Evolutionary conservation across 2,113 vertebrate species (phyloP).

Genomic region (Dicrurus megarhynchus): DNA sequence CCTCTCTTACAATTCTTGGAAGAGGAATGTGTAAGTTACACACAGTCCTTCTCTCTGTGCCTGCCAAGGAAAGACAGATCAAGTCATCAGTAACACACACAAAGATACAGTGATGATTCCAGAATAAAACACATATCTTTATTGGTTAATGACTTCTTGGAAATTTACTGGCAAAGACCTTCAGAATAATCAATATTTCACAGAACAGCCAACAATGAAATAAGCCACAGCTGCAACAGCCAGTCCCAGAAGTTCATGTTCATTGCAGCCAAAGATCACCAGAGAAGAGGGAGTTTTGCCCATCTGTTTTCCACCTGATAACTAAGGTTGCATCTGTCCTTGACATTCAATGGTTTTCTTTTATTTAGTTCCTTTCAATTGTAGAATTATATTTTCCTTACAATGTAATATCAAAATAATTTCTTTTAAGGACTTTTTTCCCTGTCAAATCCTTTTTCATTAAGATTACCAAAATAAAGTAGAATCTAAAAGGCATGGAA

Average conservation of each 20-base stretch:
- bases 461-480: neutral
- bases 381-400: neutral
- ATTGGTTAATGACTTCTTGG: conserved; percentile 5
- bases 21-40: neutral
- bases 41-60: neutral
- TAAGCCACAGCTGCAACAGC: neutral
- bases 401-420: neutral
- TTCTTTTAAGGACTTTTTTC: neutral
- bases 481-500: neutral
- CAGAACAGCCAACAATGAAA: neutral
- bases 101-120: neutral
- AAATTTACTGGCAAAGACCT: neutral
- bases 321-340: neutral
- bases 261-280: neutral
- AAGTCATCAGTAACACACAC: neutral
- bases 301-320: neutral
- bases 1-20: neutral
- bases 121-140: neutral
- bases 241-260: neutral
- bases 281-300: neutral
- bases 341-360: neutral
- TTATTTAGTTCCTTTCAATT: neutral
- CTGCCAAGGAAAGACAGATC: neutral
- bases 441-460: neutral
- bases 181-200: conserved; percentile 34